phyloP scores from a whole-genome alignment of 92 coral and sea anemone genomes.

The Blastomussa wellsi region DNA sequence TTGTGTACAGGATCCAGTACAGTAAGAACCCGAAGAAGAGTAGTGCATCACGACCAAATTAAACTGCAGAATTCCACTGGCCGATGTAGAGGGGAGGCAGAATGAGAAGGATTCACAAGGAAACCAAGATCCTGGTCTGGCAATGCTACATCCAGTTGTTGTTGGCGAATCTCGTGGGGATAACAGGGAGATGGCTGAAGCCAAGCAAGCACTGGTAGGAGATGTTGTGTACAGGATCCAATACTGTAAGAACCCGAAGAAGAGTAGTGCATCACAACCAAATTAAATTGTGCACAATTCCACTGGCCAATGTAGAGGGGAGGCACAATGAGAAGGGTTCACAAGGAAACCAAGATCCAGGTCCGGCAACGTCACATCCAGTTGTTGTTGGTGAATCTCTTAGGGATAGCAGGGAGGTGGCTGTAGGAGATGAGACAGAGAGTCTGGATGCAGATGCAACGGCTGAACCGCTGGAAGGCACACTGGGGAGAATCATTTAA shows the following conservation, averaged over 20 bases:
- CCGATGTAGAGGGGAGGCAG: background rate
- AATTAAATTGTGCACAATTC: background rate
- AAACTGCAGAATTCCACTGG: background rate
- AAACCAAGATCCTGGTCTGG: background rate
- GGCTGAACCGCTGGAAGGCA: background rate
- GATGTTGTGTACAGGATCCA: too few species aligned
- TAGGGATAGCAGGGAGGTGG: background rate
- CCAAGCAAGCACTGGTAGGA: too few species aligned
- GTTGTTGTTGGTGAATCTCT: background rate
- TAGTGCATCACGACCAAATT: background rate
- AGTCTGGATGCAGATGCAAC: background rate
- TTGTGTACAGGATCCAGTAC: too few species aligned
- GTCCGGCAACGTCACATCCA: background rate
- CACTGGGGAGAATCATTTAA: too few species aligned
- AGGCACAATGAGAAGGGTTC: background rate
- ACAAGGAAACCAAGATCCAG: background rate
- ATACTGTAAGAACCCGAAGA: background rate
- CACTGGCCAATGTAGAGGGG: constrained; percentile 3
- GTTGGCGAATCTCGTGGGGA: background rate
- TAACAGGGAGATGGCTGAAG: background rate
- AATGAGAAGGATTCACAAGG: background rate
- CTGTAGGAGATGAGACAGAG: background rate
- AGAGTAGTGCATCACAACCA: constrained; percentile 2
- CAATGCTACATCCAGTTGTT: background rate
- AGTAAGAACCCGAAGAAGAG: background rate